Conservation (phyloP, 2,888 invertebrate species). For the Operophtera brumata region DNA sequence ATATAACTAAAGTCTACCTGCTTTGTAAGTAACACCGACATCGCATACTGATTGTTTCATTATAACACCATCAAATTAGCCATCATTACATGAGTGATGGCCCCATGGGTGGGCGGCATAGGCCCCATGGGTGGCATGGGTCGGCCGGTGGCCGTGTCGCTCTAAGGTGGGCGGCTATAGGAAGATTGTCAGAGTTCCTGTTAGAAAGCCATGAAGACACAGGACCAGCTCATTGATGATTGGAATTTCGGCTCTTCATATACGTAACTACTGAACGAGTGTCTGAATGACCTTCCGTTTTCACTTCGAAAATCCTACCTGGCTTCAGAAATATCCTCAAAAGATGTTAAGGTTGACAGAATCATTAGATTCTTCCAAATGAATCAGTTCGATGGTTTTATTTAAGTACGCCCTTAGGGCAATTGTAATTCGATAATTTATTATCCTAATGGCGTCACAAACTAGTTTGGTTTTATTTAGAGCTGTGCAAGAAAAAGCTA, state of each 20-base stretch:
- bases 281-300: too few relatives aligned
- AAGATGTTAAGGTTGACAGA: too few relatives aligned
- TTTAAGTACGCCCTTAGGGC: not conserved
- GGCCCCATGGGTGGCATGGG: too few relatives aligned
- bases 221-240: not conserved
- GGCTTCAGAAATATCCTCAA: too few relatives aligned
- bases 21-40: not conserved
- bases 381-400: not conserved
- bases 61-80: slow-evolving; percentile 28
- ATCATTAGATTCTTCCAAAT: too few relatives aligned
- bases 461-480: not conserved
- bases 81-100: slow-evolving; percentile 6
- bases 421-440: not conserved
- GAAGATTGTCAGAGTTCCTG: slow-evolving; percentile 4
- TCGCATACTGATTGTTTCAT: slow-evolving; percentile 47
- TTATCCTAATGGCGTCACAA: slow-evolving; percentile 2
- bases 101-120: slow-evolving; percentile 12
- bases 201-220: not conserved
- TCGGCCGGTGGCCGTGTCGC: too few relatives aligned
- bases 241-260: too few relatives aligned
- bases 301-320: too few relatives aligned
- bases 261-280: too few relatives aligned
- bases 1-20: not conserved
- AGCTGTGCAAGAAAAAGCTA: not conserved
- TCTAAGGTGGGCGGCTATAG: too few relatives aligned